Evolutionary conservation across 2,113 vertebrate genomes (phyloP).

Genomic region (Anolis sagrei): DNA sequence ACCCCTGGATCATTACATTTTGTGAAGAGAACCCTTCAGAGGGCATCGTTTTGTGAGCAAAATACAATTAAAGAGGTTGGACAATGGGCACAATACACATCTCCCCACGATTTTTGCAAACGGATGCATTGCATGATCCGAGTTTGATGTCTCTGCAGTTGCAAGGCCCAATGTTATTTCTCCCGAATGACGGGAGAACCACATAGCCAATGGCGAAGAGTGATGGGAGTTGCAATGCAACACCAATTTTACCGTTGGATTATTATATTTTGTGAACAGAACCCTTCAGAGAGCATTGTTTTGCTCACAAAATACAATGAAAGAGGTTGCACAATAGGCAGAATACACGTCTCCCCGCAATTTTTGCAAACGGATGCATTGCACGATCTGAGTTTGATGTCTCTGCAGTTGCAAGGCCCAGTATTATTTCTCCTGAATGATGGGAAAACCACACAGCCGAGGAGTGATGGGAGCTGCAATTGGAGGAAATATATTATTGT

Average conservation of each 20-base stretch:
- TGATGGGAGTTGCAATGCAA: too few species aligned
- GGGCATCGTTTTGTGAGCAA: too few species aligned
- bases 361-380: not conserved
- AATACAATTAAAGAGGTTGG: not conserved
- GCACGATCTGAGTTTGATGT: not conserved
- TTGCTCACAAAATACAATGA: not conserved
- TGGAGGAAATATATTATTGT: too few species aligned
- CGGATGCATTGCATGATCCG: not conserved
- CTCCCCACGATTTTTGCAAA: too few species aligned
- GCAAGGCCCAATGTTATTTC: slow-evolving; percentile 46
- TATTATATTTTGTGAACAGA: not conserved
- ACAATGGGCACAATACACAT: not conserved
- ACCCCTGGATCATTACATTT: not conserved
- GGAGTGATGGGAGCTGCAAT: too few species aligned
- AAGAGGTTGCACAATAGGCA: not conserved
- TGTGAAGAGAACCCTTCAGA: not conserved
- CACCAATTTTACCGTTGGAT: too few species aligned
- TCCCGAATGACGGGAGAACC: slow-evolving; percentile 66
- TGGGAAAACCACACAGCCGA: too few species aligned
- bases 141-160: slow-evolving; percentile 54
- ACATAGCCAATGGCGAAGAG: too few species aligned
- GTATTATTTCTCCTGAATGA: slow-evolving; percentile 72
- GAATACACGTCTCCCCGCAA: too few species aligned
- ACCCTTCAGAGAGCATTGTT: not conserved
- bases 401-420: slow-evolving; percentile 51